These are phyloP conservation scores for Zaprionus kolodkinae DNA, from an alignment of 1,140 invertebrate species.

Conservation along the genomic window DNA sequence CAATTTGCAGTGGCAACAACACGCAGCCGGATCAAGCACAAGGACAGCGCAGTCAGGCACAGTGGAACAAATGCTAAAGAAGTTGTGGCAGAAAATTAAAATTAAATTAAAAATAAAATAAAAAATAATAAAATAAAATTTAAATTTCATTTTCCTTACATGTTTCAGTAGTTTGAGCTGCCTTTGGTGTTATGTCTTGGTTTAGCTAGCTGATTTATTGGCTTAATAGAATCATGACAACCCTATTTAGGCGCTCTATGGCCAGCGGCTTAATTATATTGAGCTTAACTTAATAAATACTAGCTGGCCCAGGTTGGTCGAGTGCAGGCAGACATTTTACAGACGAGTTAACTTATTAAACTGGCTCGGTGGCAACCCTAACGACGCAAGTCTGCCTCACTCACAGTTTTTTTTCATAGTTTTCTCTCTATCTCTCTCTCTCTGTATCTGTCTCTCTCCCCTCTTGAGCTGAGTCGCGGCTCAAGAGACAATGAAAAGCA, in stretches of 20 bases:
- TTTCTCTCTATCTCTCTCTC: too few relatives aligned
- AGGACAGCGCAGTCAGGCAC: not conserved
- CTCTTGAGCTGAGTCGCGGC: not conserved
- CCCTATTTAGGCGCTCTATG: not conserved
- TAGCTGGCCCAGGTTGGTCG: slow-evolving; percentile 22
- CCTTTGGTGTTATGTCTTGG: not conserved
- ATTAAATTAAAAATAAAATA: not conserved
- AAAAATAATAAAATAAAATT: not conserved
- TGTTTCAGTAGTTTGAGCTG: not conserved
- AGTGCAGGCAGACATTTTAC: slow-evolving; percentile 69
- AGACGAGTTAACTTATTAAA: slow-evolving; percentile 74
- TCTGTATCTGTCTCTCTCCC: not conserved
- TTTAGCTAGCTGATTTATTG: not conserved
- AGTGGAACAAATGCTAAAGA: not conserved
- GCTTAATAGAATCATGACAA: not conserved
- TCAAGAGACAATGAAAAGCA: slow-evolving; percentile 9
- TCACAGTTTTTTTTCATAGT: not conserved
- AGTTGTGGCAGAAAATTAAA: not conserved
- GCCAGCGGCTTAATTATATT: not conserved
- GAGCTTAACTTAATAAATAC: slow-evolving; percentile 55
- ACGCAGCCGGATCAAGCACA: not conserved
- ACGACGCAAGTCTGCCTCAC: not conserved
- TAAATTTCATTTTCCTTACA: too few relatives aligned
- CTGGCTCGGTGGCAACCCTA: not conserved
- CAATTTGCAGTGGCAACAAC: slow-evolving; percentile 22